Evolutionary conservation across 1,140 invertebrate species (phyloP).

Genomic region (Mercenaria mercenaria): DNA sequence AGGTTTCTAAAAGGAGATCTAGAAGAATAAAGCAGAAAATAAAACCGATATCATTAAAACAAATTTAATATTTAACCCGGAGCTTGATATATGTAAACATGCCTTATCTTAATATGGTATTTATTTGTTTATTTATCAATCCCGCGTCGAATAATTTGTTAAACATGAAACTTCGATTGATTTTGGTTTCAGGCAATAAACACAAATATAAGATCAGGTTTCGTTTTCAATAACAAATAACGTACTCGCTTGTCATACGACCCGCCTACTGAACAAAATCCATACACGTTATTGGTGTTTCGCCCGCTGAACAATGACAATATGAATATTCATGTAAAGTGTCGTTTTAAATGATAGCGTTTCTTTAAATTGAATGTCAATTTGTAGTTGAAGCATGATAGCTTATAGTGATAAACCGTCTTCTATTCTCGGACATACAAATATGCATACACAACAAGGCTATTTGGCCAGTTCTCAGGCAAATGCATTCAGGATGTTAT

Average conservation of each 20-base stretch:
- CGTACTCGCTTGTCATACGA: not conserved
- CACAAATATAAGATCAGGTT: not conserved
- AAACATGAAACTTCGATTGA: slow-evolving; percentile 26
- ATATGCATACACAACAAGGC: slow-evolving; percentile 47
- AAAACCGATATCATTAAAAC: too few relatives aligned
- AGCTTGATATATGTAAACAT: not conserved
- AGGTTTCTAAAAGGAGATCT: too few relatives aligned
- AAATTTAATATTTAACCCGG: not conserved
- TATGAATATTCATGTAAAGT: slow-evolving; percentile 59
- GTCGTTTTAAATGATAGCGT: slow-evolving; percentile 57
- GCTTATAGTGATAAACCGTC: slow-evolving; percentile 63
- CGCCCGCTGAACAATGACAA: not conserved
- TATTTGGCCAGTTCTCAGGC: slow-evolving; percentile 51
- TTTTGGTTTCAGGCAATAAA: slow-evolving; percentile 40
- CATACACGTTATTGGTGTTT: slow-evolving; percentile 7
- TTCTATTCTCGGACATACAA: slow-evolving; percentile 44
- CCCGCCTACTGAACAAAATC: slow-evolving; percentile 6
- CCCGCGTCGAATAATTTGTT: not conserved
- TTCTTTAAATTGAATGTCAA: slow-evolving; percentile 55
- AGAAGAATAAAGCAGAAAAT: too few relatives aligned
- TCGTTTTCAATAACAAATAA: slow-evolving; percentile 14
- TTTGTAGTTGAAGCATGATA: slow-evolving; percentile 53
- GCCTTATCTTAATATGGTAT: slow-evolving; percentile 22
- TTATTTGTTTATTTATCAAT: slow-evolving; percentile 19
- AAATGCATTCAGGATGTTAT: slow-evolving; percentile 60